Conservation (phyloP, 1,140 invertebrate genomes). For the Zophobas morio region DNA sequence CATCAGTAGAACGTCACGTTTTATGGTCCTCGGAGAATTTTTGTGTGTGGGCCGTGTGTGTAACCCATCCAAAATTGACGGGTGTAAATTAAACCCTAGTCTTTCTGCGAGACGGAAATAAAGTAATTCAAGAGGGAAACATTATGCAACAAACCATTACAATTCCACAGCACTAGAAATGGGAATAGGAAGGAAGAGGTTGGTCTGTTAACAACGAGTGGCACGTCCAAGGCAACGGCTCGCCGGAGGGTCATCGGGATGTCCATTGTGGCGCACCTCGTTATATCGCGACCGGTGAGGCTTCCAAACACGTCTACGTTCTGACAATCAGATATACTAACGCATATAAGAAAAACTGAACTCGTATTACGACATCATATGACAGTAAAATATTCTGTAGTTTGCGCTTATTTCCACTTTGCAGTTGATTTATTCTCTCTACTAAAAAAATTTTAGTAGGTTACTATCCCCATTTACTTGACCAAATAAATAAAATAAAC, state of each 20-base stretch:
- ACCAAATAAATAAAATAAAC: too few species aligned
- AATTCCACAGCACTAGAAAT: slow-evolving; percentile 35
- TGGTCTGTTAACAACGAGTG: slow-evolving; percentile 38
- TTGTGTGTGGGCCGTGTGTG: slow-evolving; percentile 10
- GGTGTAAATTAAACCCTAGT: slow-evolving; percentile 30
- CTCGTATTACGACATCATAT: too few species aligned
- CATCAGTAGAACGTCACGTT: slow-evolving; percentile 32
- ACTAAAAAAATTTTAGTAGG: too few species aligned
- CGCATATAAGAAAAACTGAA: too few species aligned
- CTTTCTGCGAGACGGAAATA: slow-evolving; percentile 21
- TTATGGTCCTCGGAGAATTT: slow-evolving; percentile 35
- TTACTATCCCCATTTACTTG: too few species aligned
- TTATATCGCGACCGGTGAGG: slow-evolving; percentile 18
- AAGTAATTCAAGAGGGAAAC: slow-evolving; percentile 47
- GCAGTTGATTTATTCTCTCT: too few species aligned
- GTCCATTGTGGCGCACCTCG: slow-evolving; percentile 47
- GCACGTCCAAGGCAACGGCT: slow-evolving; percentile 49
- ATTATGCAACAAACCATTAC: slow-evolving; percentile 48
- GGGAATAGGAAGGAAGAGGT: slow-evolving; percentile 47
- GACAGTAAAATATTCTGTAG: too few species aligned
- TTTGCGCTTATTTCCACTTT: too few species aligned
- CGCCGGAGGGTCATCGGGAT: slow-evolving; percentile 43
- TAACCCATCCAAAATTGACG: slow-evolving; percentile 32
- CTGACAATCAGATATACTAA: background rate
- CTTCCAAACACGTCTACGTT: slow-evolving; percentile 10